A percentile compares a stretch with the other conserved stretches of the same genome.
Evolutionary conservation across 2,113 vertebrate genomes (phyloP).

Genomic region (Tupaia tana): DNA sequence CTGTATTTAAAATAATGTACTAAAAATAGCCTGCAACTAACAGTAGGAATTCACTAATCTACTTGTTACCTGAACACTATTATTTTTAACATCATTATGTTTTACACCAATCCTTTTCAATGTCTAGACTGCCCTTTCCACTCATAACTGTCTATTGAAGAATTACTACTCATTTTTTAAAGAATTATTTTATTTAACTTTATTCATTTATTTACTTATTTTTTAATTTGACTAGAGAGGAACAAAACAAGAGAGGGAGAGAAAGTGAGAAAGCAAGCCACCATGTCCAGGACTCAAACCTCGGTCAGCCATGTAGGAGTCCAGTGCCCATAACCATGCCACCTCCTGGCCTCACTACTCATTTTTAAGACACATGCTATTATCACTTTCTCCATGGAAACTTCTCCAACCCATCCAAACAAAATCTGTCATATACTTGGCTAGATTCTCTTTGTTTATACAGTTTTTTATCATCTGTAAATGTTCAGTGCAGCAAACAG

Average conservation of each 20-base stretch:
- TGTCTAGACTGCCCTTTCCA: background rate
- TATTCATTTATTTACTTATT: too few relatives aligned
- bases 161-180: constrained; percentile 24
- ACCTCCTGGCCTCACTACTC: too few relatives aligned
- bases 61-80: background rate
- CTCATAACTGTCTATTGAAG: background rate
- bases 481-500: constrained; percentile 11
- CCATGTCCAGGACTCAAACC: too few relatives aligned
- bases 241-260: too few relatives aligned
- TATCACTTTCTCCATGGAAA: constrained; percentile 38
- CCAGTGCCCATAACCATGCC: too few relatives aligned
- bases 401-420: background rate
- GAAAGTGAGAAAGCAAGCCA: too few relatives aligned
- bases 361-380: constrained; percentile 20
- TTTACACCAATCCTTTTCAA: constrained; percentile 7
- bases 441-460: constrained; percentile 48
- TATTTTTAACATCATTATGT: background rate
- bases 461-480: constrained; percentile 41
- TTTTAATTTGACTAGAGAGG: too few relatives aligned
- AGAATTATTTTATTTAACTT: too few relatives aligned
- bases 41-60: background rate
- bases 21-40: background rate
- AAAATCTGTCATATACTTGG: constrained; percentile 55
- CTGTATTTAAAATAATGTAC: background rate
- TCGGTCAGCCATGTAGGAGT: too few relatives aligned